Conservation (phyloP, 92 coral and sea anemone genomes). For the Plumapathes pennacea region DNA sequence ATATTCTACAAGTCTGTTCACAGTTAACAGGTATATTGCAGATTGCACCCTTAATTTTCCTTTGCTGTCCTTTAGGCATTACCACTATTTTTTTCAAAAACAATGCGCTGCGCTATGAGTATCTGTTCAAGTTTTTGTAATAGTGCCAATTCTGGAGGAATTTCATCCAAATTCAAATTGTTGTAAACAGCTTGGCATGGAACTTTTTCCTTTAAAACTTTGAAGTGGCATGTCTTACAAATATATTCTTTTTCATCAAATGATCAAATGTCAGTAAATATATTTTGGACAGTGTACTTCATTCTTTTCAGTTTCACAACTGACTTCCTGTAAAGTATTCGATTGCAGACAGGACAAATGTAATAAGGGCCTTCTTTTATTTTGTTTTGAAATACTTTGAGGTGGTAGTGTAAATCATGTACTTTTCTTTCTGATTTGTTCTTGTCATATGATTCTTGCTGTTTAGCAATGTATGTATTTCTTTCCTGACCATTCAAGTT, state of each 20-base stretch:
- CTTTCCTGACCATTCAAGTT: no score
- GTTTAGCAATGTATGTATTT: no score
- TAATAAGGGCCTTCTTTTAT: slow-evolving; percentile 64
- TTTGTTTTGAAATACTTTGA: slow-evolving; percentile 32
- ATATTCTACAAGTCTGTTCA: slow-evolving; percentile 46
- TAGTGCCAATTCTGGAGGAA: slow-evolving; percentile 45
- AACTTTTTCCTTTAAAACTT: slow-evolving; percentile 37
- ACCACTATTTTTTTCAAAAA: slow-evolving; percentile 57
- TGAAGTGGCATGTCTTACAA: slow-evolving; percentile 72
- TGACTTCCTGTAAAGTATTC: slow-evolving; percentile 40
- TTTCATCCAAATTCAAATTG: slow-evolving; percentile 49
- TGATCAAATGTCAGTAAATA: slow-evolving; percentile 42
- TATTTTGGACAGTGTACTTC: slow-evolving; percentile 27
- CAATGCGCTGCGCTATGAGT: slow-evolving; percentile 53
- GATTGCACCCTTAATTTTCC: slow-evolving; percentile 60
- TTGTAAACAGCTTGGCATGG: slow-evolving; percentile 72
- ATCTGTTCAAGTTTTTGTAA: slow-evolving; percentile 66
- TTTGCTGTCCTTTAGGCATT: slow-evolving; percentile 63
- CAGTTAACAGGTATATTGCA: slow-evolving; percentile 66
- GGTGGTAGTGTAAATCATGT: slow-evolving; percentile 35
- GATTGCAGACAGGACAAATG: slow-evolving; percentile 52
- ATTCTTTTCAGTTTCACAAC: slow-evolving; percentile 19
- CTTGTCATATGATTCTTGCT: no score
- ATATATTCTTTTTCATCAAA: slow-evolving; percentile 62
- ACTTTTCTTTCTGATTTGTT: no score